A percentile compares a stretch with the other conserved stretches of the same genome.
phyloP scores from a whole-genome alignment of 2,888 invertebrate genomes.

The Pecten maximus region DNA sequence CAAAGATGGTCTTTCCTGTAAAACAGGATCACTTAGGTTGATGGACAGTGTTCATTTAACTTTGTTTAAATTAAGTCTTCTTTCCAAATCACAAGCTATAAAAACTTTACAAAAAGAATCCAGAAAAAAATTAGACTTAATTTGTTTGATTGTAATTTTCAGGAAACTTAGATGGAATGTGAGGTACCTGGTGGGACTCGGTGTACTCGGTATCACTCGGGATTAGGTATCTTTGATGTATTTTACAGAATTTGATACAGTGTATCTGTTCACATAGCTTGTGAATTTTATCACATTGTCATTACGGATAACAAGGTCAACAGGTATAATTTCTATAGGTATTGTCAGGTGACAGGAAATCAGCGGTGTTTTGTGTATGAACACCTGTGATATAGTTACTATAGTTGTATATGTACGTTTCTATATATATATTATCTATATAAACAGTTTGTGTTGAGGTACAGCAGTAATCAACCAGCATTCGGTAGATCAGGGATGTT shows the following conservation, averaged over 20 bases:
- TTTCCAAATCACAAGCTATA: too few species aligned
- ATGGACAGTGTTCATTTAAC: too few species aligned
- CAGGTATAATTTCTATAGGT: neutral
- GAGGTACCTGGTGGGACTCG: neutral
- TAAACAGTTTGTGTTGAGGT: neutral
- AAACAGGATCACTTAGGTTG: too few species aligned
- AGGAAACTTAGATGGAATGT: too few species aligned
- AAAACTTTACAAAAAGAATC: too few species aligned
- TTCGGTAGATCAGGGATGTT: neutral
- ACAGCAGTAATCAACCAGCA: neutral
- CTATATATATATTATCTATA: neutral
- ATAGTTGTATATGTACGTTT: neutral
- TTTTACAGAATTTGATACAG: neutral
- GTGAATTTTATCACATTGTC: neutral
- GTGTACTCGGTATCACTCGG: neutral
- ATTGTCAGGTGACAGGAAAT: conserved; percentile 9
- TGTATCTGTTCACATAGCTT: neutral
- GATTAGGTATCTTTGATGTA: neutral
- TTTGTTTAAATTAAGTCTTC: too few species aligned
- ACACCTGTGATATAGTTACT: neutral
- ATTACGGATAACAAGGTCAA: neutral
- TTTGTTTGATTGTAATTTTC: too few species aligned
- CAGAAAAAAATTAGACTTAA: too few species aligned
- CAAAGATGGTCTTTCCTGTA: too few species aligned
- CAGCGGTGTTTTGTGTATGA: neutral